Evolutionary conservation across 2,113 vertebrate genomes (phyloP).

Genomic region (Cavia aperea): DNA sequence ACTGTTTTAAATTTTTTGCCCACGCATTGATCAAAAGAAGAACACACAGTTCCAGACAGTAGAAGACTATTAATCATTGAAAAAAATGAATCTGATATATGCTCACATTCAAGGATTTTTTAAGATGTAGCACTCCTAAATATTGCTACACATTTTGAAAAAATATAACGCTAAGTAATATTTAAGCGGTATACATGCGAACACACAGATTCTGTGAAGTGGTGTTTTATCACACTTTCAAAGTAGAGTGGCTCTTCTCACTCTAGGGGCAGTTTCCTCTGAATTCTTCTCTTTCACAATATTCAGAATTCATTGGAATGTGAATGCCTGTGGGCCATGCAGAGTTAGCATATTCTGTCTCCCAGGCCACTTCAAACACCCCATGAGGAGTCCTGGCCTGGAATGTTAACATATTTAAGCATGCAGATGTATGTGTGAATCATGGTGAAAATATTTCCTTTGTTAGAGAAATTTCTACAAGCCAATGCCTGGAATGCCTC

Average conservation of each 20-base stretch:
- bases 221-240: background rate
- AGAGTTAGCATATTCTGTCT: constrained; percentile 18
- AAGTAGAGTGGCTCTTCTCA: background rate
- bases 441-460: background rate
- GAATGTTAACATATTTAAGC: background rate
- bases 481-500: background rate
- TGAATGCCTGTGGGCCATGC: background rate
- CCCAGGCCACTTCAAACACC: background rate
- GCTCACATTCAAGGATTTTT: background rate
- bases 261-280: background rate
- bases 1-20: constrained; percentile 27
- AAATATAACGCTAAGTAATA: constrained; percentile 6
- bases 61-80: background rate
- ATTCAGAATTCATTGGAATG: constrained; percentile 1
- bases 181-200: background rate
- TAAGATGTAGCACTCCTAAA: background rate
- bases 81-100: background rate
- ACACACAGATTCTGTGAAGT: background rate
- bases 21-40: constrained; percentile 23
- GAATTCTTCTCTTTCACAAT: constrained; percentile 20
- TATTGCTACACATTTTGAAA: background rate
- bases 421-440: background rate
- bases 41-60: background rate
- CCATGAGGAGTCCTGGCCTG: background rate
- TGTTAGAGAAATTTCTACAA: constrained; percentile 46